Evolutionary conservation across 2,797 vertebrate genomes (phyloP).

Genomic region (Acipenser oxyrinchus): DNA sequence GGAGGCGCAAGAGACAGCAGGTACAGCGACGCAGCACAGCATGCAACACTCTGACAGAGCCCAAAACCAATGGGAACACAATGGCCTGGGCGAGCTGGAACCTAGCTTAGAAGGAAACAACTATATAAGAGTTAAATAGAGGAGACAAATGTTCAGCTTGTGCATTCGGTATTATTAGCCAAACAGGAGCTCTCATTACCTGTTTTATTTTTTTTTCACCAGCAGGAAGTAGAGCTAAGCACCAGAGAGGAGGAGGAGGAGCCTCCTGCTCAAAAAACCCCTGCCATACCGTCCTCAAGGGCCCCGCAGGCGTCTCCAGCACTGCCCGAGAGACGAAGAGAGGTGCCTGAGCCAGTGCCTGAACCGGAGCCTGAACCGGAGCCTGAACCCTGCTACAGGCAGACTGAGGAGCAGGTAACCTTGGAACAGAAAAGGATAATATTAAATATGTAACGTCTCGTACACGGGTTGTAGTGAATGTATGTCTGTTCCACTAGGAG

Average conservation of each 20-base stretch:
- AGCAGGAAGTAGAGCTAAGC: slow-evolving; percentile 32
- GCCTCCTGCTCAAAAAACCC: slow-evolving; percentile 17
- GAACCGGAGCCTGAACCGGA: slow-evolving; percentile 17
- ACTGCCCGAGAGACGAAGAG: slow-evolving; percentile 27
- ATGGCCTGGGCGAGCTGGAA: no score
- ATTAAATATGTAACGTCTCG: no score
- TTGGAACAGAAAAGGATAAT: no score
- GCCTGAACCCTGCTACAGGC: slow-evolving; percentile 20
- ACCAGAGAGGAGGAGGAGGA: slow-evolving; percentile 32
- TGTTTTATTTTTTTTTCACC: background rate
- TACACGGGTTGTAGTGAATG: no score
- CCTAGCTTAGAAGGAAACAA: no score
- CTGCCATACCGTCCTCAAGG: slow-evolving; percentile 25
- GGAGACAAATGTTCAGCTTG: no score
- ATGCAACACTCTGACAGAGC: no score
- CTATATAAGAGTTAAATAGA: no score
- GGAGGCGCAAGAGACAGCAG: slow-evolving; percentile 46
- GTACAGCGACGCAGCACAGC: slow-evolving; percentile 23
- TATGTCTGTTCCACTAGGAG: background rate
- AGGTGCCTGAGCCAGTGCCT: slow-evolving; percentile 9
- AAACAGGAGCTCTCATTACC: no score
- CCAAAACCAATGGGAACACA: no score
- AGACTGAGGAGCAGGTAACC: background rate
- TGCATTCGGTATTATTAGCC: no score
- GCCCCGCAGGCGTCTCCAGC: slow-evolving; percentile 23